Evolutionary conservation across 2,113 vertebrate species (phyloP).

Genomic region (Sardina pilchardus): DNA sequence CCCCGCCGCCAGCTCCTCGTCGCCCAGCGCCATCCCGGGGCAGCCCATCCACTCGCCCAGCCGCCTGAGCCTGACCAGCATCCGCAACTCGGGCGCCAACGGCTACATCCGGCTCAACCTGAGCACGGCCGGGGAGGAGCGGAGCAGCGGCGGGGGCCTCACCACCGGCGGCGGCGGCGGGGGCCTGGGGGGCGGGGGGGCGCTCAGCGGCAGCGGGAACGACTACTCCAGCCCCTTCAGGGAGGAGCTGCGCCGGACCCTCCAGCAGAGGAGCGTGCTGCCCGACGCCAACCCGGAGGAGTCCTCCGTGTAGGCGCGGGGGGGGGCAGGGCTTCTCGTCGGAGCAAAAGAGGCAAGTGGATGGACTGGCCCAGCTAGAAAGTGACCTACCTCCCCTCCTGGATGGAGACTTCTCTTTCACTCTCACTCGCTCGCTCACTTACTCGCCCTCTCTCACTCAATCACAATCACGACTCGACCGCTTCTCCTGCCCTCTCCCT

Average conservation of each 20-base stretch:
- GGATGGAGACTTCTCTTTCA: conserved; percentile 60
- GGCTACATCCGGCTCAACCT: conserved; percentile 95
- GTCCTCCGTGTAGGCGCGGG: conserved; percentile 83
- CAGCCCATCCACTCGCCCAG: conserved; percentile 91
- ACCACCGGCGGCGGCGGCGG: conserved; percentile 78
- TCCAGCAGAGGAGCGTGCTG: conserved; percentile 89
- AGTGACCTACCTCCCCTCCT: conserved; percentile 77
- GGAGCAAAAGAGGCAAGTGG: neutral
- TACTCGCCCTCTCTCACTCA: conserved; percentile 35
- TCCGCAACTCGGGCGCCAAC: conserved; percentile 87
- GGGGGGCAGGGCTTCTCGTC: conserved; percentile 24
- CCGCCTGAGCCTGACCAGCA: conserved; percentile 87
- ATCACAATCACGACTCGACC: neutral
- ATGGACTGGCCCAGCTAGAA: conserved; percentile 32
- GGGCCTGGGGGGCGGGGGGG: conserved; percentile 55
- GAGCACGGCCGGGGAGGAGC: conserved; percentile 80
- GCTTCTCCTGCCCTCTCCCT: conserved; percentile 56
- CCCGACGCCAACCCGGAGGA: conserved; percentile 96
- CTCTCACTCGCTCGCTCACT: conserved; percentile 51
- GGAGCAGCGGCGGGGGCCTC: conserved; percentile 76
- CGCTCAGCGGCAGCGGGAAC: conserved; percentile 63
- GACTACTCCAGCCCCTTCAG: conserved; percentile 78
- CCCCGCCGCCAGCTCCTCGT: conserved; percentile 75
- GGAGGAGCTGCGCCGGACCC: conserved; percentile 76
- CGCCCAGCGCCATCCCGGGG: conserved; percentile 83